phyloP scores from a whole-genome alignment of 2,797 vertebrate genomes.

The Hydrophis major region DNA sequence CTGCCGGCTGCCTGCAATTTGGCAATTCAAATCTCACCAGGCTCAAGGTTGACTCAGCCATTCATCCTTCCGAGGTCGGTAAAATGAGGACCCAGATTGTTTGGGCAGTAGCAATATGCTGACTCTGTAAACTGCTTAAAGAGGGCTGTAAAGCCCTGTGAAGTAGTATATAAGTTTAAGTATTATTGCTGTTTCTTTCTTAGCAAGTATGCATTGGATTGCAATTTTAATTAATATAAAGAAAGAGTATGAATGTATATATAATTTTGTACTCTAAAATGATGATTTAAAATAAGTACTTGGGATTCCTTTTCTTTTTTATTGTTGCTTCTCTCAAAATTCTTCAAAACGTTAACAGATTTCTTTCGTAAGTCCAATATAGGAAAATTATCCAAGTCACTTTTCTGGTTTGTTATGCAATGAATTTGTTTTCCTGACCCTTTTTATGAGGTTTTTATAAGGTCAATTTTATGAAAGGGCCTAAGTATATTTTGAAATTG shows the following conservation, averaged over 20 bases:
- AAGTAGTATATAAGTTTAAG: no score
- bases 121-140: no score
- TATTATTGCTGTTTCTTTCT: background rate
- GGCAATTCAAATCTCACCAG: no score
- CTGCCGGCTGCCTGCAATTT: no score
- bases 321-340: background rate
- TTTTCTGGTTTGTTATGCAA: background rate
- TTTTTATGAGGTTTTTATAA: constrained; percentile 59
- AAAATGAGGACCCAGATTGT: no score
- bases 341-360: background rate
- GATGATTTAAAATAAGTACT: constrained; percentile 28
- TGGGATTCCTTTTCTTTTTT: background rate
- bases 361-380: background rate
- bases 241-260: constrained; percentile 23
- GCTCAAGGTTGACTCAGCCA: no score
- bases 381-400: background rate
- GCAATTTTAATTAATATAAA: constrained; percentile 32
- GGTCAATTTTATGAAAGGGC: constrained; percentile 57
- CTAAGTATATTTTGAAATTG: constrained; percentile 60
- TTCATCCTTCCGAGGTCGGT: no score
- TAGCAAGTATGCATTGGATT: background rate
- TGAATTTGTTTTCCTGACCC: constrained; percentile 59
- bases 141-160: no score
- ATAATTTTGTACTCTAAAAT: constrained; percentile 18
- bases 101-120: no score